Evolutionary conservation across 2,113 vertebrate genomes (phyloP).

Genomic region (Eublepharis macularius): DNA sequence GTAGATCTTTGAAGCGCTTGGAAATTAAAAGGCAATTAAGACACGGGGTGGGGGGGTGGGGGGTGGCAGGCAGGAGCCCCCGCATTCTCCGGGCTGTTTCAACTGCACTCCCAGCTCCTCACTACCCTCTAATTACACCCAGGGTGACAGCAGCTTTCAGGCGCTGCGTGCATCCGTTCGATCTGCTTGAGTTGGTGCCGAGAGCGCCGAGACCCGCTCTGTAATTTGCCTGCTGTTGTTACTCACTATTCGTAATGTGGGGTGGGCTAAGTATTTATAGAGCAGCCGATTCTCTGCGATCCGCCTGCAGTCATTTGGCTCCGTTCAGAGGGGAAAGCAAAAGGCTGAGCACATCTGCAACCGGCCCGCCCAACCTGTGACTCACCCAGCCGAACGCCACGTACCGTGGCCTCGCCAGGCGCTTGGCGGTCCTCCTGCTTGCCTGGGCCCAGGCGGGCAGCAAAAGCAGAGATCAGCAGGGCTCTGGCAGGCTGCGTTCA

Average conservation of each 20-base stretch:
- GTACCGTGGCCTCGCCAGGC: background rate
- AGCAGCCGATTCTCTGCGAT: background rate
- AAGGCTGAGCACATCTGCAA: background rate
- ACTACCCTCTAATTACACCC: constrained; percentile 22
- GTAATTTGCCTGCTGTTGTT: constrained; percentile 39
- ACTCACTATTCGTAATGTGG: constrained; percentile 21
- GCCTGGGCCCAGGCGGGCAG: background rate
- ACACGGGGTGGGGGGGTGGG: background rate
- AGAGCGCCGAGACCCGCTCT: constrained; percentile 15
- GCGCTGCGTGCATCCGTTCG: background rate
- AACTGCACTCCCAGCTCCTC: constrained; percentile 8
- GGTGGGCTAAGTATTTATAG: constrained; percentile 31
- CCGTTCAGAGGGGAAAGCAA: background rate
- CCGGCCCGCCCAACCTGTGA: background rate
- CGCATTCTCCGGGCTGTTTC: constrained; percentile 21
- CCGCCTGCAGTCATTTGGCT: background rate
- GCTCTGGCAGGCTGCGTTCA: background rate
- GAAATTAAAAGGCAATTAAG: constrained; percentile 39
- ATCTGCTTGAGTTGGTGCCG: constrained; percentile 32
- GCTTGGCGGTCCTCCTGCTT: background rate
- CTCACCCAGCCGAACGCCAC: background rate
- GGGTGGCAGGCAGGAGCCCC: constrained; percentile 13
- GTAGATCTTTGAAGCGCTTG: constrained; percentile 2
- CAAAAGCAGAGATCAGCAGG: background rate
- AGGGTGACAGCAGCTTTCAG: constrained; percentile 35